Conservation (phyloP, 2,888 invertebrate genomes). For the Sepiola atlantica region DNA sequence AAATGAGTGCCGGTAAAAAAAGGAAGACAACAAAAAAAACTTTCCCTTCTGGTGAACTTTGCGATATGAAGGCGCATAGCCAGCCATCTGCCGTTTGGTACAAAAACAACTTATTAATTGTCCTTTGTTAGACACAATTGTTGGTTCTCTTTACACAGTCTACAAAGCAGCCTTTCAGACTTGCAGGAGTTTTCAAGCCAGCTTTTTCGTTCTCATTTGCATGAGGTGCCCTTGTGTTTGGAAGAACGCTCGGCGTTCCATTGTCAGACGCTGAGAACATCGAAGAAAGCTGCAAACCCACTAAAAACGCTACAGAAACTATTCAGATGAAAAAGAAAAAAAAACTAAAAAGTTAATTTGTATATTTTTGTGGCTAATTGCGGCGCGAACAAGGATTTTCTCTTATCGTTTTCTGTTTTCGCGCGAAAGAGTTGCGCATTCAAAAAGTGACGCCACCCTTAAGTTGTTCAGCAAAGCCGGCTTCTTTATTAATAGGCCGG, state of each 20-base stretch:
- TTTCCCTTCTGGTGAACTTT: constrained; percentile 32
- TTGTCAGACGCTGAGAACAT: constrained; percentile 38
- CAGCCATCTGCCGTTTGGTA: constrained; percentile 63
- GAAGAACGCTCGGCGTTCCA: constrained; percentile 24
- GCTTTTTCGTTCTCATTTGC: constrained; percentile 44
- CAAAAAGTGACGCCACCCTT: constrained; percentile 24
- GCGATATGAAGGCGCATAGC: constrained; percentile 44
- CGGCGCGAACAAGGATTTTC: background rate
- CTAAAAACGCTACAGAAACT: background rate
- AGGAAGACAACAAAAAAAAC: background rate
- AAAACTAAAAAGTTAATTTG: background rate
- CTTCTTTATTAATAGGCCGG: background rate
- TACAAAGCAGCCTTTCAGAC: constrained; percentile 61
- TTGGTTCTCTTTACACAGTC: constrained; percentile 62
- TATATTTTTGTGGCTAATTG: constrained; percentile 35
- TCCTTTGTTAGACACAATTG: constrained; percentile 65
- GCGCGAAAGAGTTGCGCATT: constrained; percentile 47
- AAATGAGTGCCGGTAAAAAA: constrained; percentile 40
- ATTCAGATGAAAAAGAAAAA: background rate
- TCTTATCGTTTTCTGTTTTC: constrained; percentile 13
- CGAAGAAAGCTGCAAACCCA: background rate
- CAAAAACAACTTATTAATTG: constrained; percentile 66
- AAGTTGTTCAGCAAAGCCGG: constrained; percentile 14
- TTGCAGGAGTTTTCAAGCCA: constrained; percentile 38
- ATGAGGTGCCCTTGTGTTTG: constrained; percentile 42